Evolutionary conservation across 2,888 invertebrate species (phyloP), one percentile per base, ranked within the genome.

Genomic region (Spodoptera littoralis): DNA sequence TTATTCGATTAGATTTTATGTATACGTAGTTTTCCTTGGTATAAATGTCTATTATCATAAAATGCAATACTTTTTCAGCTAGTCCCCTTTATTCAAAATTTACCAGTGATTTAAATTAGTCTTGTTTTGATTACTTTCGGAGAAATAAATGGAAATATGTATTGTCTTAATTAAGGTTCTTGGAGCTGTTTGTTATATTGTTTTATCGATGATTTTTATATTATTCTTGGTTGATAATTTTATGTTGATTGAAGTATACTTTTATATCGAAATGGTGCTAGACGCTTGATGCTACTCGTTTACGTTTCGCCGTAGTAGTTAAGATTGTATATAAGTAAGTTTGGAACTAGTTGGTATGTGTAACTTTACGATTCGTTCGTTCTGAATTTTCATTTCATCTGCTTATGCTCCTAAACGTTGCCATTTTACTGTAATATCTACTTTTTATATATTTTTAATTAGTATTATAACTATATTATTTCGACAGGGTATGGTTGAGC

Each of bases 181-280:
- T 67, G 54, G 61, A 84, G 75, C 82, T 86, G 79, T 87, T 91
- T 87, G 88, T 90, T 89, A 86, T 81, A 80, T 86, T 85, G 84
- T 90, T 90, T 85, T 84, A 84, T 85, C 84, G 83, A 83, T 85
- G 82, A 78, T 73, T 84, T 85, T 76, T 85, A 81, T 90, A 87
- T 90, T 86, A 68, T 88, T 88, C 88, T 90, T 88, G 91, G 84
- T 93, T 93, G 87, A 88, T 92, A 93, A 92, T 92, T 87, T 93
- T 92, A 92, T 93, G 89, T 92, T 92, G 78, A 85, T 88, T 84
- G 85, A 88, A 85, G 88, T 91, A 91, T 92, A 92, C 89, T 86
- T 90, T 89, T 91, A 90, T 92, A 92, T 93, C 88, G 84, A 90
- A 93, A 94, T 94, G 94, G 94, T 94, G 94, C 94, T 94, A 94